Evolutionary conservation across 1,140 invertebrate genomes (phyloP), one percentile per base, ranked within the genome.

Genomic region (fruit fly (Drosophila melanogaster)): DNA sequence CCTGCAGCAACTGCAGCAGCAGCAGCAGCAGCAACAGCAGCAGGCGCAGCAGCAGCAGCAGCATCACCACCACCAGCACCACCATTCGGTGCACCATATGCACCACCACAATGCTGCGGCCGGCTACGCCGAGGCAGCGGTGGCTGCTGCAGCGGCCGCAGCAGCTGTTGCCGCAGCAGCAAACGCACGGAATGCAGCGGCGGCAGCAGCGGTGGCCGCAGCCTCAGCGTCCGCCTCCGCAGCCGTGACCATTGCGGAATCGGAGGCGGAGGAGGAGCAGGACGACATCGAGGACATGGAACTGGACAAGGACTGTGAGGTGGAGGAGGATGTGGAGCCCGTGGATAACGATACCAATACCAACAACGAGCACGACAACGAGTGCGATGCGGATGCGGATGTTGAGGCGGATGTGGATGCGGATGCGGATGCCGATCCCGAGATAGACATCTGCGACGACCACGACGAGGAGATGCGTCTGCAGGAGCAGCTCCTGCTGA

Each of bases 401-500:
- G 14, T 38, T 0, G 74, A 79, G 15, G 38, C 30, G 7, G 79
- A 91, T 55, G 78, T 40, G 3, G 73, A 79, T 24, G 38, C 22
- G 10, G 79, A 91, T 55, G 76, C 44, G 4, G 89, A 91, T 24
- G 89, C 49, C 24, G 85, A 86, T 26, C 89, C 81, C 11, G 90
- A 91, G 11, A 91, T 91, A 7, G 90, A 91, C 15, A 91, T 91
- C 10, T 91, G 90, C 60, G 89, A 91, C 33, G 90, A 91, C 51
- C 73, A 85, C 26, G 90, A 91, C 35, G 90, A 90, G 15, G 67
- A 75, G 53, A 56, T 56, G 49, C 66, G 65, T 15, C 41, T 73
- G 17, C 83, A 91, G 50, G 72, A 86, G 54, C 90, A 91, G 67
- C 77, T 91, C 37, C 46, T 91, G 53, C 60, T 87, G 33, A 91